A percentile compares a stretch with the other conserved stretches of the same genome.
phyloP scores from a whole-genome alignment of 2,113 vertebrate species.

The Spilogale gracilis region DNA sequence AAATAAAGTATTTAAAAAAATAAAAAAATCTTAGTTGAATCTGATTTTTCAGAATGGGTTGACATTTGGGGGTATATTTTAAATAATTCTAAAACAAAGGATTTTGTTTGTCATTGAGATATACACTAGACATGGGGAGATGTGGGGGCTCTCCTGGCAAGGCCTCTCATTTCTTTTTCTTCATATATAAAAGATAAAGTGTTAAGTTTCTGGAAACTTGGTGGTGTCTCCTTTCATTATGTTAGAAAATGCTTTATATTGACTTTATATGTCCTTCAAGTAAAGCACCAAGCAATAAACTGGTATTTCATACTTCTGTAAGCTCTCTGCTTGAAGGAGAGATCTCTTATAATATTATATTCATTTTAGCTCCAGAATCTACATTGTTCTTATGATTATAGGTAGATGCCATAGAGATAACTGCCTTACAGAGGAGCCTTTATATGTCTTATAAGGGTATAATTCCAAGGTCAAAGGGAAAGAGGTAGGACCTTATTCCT shows the following conservation, averaged over 20 bases:
- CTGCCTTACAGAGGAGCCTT: background rate
- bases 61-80: background rate
- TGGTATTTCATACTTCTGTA: background rate
- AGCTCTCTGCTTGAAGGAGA: background rate
- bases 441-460: background rate
- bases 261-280: background rate
- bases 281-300: constrained; percentile 3
- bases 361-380: background rate
- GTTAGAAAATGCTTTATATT: background rate
- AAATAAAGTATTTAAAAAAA: too few relatives aligned
- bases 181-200: background rate
- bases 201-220: background rate
- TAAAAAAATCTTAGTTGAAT: background rate
- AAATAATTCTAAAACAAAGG: background rate
- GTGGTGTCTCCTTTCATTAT: background rate
- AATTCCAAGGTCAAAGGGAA: background rate
- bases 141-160: background rate
- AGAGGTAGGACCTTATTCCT: background rate
- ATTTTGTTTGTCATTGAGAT: background rate
- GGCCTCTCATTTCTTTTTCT: background rate
- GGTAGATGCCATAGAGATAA: background rate
- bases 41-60: background rate
- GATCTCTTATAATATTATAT: background rate
- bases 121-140: background rate
- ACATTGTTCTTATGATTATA: background rate